Base-by-base conservation (phyloP, 2,113 vertebrate genomes). In the Heliornis fulica region DNA sequence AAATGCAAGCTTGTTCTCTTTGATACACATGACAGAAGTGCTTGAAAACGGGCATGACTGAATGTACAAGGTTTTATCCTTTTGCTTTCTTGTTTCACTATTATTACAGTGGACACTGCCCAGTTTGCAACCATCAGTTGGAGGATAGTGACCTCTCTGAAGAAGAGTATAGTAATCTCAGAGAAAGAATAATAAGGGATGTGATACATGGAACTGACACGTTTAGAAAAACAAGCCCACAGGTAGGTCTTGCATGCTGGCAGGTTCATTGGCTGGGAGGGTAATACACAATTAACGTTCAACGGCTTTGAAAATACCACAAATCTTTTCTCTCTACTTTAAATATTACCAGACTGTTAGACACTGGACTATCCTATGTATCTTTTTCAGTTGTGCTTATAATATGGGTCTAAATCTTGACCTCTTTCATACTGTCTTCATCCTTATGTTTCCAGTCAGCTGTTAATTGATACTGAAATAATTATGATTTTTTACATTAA, bases 151-250 rank as follows among this genome's bases (percentile, higher is more conserved):
- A 98, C 40, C 97, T 99, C 96, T 99, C 93, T 0, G 81, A 96
- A 76, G 98, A 99, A 89, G 99, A 99, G 40, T 99, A 99, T 92
- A 94, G 87, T 11, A 95, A 97, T 81, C 98, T 99, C 75, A 99
- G 98, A n/a, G 96, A 97, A 91, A 97, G 89, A 92, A 98, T 99
- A 96, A 98, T 99, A 97, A 96, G 36, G 4, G 98, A 99, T 1
- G 97, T 99, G 91, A 99, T 99, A 74, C 97, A 99, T 86, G 99
- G 99, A 29, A 93, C 38, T 43, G 99, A 99, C 83, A 96, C 98
- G 75, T 99, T 99, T 48, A 98, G 96, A 25, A 99, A 99, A 97
- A 99, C 99, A 13, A 99, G 98, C 46, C 99, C 99, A 18, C 77
- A 98, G 98, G 99, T 99, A 65, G 80, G 97, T 87, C 50, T 68